phyloP scores from a whole-genome alignment of 2,113 vertebrate species.

The Thalassarche chlororhynchos region DNA sequence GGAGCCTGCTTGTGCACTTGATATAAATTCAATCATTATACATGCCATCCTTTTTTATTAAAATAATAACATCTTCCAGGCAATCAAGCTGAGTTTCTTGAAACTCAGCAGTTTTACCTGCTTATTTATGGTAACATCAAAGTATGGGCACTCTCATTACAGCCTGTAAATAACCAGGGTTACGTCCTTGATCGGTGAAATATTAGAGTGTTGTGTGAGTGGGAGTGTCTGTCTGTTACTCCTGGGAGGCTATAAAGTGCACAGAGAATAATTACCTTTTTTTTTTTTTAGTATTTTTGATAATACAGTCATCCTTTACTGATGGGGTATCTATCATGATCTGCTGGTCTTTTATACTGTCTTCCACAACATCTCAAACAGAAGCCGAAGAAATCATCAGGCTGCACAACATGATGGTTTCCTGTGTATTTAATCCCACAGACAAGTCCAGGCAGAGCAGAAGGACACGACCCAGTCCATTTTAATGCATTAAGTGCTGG shows the following conservation, averaged over 20 bases:
- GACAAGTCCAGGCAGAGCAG: background rate
- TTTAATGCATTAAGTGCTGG: background rate
- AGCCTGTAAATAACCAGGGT: conserved; percentile 84
- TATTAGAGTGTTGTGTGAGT: conserved; percentile 60
- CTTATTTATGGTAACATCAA: conserved; percentile 88
- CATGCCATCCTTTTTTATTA: conserved; percentile 75
- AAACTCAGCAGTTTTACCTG: conserved; percentile 78
- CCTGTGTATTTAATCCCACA: background rate
- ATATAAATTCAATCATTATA: conserved; percentile 69
- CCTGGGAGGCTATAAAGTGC: conserved; percentile 71
- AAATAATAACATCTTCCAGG: conserved; percentile 76
- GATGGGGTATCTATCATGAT: background rate
- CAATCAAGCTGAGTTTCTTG: conserved; percentile 66
- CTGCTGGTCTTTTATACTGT: background rate
- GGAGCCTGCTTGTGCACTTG: background rate
- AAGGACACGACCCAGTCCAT: background rate
- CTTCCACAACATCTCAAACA: background rate
- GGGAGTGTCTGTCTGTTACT: conserved; percentile 69
- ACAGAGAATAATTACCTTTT: conserved; percentile 61
- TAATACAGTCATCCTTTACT: conserved; percentile 25
- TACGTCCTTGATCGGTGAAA: conserved; percentile 86
- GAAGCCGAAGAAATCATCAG: background rate
- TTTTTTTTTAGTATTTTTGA: background rate
- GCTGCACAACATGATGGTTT: background rate
- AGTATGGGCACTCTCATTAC: conserved; percentile 84